Evolutionary conservation across 2,113 vertebrate genomes (phyloP), one percentile per base, ranked within the genome.

Genomic region (Halcyon malimbica): DNA sequence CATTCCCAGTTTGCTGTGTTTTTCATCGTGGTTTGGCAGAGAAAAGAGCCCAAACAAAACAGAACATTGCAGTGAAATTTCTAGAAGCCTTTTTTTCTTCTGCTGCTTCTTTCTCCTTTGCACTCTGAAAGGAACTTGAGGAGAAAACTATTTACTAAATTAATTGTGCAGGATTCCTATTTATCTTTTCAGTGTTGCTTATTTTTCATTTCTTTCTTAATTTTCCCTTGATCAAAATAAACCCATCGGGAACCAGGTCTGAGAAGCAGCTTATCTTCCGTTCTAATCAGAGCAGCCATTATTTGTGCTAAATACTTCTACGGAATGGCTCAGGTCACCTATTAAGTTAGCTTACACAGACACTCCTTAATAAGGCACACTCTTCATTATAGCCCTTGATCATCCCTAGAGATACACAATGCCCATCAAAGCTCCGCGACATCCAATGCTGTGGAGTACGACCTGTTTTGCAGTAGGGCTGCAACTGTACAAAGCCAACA

Each of bases 371-470:
- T 71, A 96, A 93, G 77, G 53, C 31, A 60, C 1, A 3, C 56
- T 94, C 89, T 93, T 96, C 89, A 89, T 95, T 94, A 89, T 2
- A 88, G 86, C 28, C 64, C 75, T 87, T 59, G 48, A 92, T 71
- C 83, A 81, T 75, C 95, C 86, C 90, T 57, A 41, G 94, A 90
- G 95, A 88, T 69, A 64, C 8, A n/a, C 68, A 73, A 62, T 17
- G 37, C 44, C 63, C 73, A 95, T 75, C 80, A 94, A 83, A 89
- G 86, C 69, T 73, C 76, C 13, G 51, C 82, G 83, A 87, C 89
- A 93, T 94, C 83, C 86, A 62, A 60, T 56, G 81, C 90, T 48
- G 83, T 53, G 65, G 60, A 89, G n/a, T 60, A 92, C 88, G 90
- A 89, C 80, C 71, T 89, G 76, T 95, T 83, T 67, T 71, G 73